A percentile compares a stretch with the other conserved stretches of the same genome.
These are phyloP conservation scores for Drosophila hydei DNA, from an alignment of 1,140 invertebrate genomes.

Conservation along the genomic window DNA sequence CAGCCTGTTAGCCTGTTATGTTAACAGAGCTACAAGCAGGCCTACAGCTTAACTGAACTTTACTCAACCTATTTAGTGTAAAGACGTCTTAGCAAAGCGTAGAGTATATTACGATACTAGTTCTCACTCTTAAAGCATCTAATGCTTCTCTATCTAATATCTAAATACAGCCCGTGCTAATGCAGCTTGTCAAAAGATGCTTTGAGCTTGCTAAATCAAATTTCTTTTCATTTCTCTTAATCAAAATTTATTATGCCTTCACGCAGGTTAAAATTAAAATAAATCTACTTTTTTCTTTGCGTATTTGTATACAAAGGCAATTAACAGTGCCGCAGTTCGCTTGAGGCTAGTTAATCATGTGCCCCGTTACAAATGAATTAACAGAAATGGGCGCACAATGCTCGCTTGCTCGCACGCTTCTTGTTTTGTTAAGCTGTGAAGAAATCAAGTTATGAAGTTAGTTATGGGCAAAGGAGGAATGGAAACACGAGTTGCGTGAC, in stretches of 20 bases:
- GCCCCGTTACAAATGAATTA: conserved; percentile 31
- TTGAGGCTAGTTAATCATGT: conserved; percentile 24
- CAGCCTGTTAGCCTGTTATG: too few relatives aligned
- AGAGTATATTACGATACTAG: too few relatives aligned
- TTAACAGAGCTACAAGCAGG: too few relatives aligned
- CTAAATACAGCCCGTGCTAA: too few relatives aligned
- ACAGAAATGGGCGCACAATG: conserved; percentile 36
- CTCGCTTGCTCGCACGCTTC: conserved; percentile 10
- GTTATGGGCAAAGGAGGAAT: conserved; percentile 40
- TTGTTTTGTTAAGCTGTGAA: conserved; percentile 45
- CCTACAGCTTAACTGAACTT: too few relatives aligned
- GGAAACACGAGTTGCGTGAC: conserved; percentile 54
- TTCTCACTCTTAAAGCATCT: too few relatives aligned
- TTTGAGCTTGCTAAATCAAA: too few relatives aligned
- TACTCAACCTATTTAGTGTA: too few relatives aligned
- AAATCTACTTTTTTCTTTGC: neutral
- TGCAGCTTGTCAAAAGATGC: too few relatives aligned
- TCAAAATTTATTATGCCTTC: neutral
- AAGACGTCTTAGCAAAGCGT: too few relatives aligned
- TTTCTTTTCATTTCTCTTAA: too few relatives aligned
- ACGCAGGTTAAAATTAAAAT: neutral
- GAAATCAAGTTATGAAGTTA: conserved; percentile 46
- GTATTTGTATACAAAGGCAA: conserved; percentile 7
- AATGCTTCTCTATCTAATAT: too few relatives aligned
- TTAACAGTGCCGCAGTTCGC: neutral